phyloP scores from a whole-genome alignment of 2,797 vertebrate genomes.

The Betta splendens region DNA sequence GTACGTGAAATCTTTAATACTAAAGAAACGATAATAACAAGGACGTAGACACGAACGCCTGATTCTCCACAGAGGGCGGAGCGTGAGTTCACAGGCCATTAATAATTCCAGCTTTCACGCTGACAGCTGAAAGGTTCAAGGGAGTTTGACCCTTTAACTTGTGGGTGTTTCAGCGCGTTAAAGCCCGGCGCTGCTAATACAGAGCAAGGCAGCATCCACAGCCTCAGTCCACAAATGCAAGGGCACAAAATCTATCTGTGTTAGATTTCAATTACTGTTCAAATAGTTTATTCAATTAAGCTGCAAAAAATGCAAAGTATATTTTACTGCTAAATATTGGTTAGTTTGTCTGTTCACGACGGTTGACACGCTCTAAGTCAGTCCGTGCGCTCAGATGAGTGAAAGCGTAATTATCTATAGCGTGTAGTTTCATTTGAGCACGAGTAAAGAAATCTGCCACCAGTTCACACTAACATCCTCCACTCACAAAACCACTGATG shows the following conservation, averaged over 20 bases:
- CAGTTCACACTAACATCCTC: no score
- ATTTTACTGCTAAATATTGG: no score
- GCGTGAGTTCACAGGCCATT: conserved; percentile 46
- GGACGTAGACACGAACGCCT: conserved; percentile 9
- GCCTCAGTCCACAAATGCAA: neutral
- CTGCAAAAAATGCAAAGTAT: neutral
- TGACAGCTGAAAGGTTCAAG: conserved; percentile 53
- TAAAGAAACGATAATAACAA: no score
- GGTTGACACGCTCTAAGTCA: neutral
- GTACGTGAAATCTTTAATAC: no score
- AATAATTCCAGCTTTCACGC: conserved; percentile 44
- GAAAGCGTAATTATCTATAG: no score
- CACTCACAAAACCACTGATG: no score
- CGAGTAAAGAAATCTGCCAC: no score
- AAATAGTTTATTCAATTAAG: neutral
- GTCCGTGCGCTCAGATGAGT: no score
- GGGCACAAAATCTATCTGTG: no score
- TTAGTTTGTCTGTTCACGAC: neutral
- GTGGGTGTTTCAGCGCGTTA: conserved; percentile 37
- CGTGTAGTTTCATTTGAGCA: no score
- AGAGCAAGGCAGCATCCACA: conserved; percentile 7
- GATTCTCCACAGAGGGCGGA: neutral
- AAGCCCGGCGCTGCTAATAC: conserved; percentile 1
- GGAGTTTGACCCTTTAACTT: conserved; percentile 47
- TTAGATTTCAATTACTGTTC: no score